Conservation (phyloP, 2,113 vertebrate genomes). For the Piliocolobus tephrosceles region DNA sequence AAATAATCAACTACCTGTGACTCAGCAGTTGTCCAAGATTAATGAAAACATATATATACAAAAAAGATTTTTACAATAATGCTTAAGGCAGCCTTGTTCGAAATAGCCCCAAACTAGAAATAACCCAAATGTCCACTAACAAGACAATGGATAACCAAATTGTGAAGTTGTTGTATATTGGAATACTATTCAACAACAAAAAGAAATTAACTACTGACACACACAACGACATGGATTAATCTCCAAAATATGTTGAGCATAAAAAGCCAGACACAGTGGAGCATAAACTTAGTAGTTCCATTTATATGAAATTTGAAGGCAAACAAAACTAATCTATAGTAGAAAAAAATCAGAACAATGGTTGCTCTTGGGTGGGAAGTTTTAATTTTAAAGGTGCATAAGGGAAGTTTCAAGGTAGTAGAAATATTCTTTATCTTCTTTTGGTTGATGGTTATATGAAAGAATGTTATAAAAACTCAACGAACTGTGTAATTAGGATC, state of each 20-base stretch:
- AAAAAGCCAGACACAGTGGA: neutral
- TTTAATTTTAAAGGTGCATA: neutral
- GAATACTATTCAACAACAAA: neutral
- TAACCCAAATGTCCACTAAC: neutral
- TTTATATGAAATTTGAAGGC: neutral
- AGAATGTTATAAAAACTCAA: neutral
- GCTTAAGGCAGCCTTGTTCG: neutral
- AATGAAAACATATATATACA: neutral
- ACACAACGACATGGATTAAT: neutral
- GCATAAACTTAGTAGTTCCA: neutral
- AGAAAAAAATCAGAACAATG: neutral
- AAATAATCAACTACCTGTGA: neutral
- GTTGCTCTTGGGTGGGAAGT: neutral
- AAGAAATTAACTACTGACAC: neutral
- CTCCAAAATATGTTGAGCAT: neutral
- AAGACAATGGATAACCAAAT: neutral
- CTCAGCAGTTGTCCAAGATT: neutral
- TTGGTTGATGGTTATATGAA: neutral
- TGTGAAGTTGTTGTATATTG: neutral
- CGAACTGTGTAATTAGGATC: neutral
- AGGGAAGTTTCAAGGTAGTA: neutral
- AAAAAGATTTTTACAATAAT: neutral
- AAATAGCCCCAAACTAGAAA: neutral
- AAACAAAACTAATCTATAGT: neutral
- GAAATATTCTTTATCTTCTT: conserved; percentile 1